These are phyloP conservation scores for Andrena cerasifolii DNA, from an alignment of 1,140 invertebrate species.

Conservation along the genomic window DNA sequence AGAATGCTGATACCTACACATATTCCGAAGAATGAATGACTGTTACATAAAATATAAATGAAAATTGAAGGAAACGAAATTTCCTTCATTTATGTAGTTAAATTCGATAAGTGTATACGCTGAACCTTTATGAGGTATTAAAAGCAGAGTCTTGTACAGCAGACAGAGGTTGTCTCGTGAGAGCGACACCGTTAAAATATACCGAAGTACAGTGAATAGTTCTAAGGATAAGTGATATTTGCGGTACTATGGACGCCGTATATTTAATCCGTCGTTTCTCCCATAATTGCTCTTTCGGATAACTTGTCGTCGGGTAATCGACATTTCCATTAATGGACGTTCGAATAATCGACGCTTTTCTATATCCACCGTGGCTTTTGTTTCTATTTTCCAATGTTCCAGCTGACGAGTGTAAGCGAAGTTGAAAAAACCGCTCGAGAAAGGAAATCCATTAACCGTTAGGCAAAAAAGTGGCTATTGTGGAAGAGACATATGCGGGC, in stretches of 20 bases:
- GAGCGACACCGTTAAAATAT: not conserved
- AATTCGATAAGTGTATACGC: no score
- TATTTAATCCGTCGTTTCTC: not conserved
- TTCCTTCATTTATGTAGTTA: no score
- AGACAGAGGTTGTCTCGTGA: not conserved
- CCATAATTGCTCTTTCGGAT: conserved; percentile 22
- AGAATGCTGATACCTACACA: no score
- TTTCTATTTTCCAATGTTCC: conserved; percentile 26
- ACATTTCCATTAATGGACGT: conserved; percentile 34
- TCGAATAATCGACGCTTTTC: conserved; percentile 38
- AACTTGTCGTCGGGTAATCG: conserved; percentile 26
- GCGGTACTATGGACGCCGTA: no score
- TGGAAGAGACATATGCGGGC: not conserved
- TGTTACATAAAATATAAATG: no score
- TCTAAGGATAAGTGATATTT: not conserved
- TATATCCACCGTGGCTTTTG: not conserved
- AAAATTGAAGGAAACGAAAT: no score
- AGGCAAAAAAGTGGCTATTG: conserved; percentile 1
- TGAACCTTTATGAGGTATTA: no score
- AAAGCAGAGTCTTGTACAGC: no score
- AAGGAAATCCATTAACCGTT: conserved; percentile 40
- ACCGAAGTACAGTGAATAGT: no score
- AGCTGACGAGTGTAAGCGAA: conserved; percentile 2
- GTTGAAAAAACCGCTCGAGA: not conserved
- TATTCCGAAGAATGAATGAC: no score